phyloP scores from a whole-genome alignment of 2,113 vertebrate genomes.

The Eptatretus burgeri region DNA sequence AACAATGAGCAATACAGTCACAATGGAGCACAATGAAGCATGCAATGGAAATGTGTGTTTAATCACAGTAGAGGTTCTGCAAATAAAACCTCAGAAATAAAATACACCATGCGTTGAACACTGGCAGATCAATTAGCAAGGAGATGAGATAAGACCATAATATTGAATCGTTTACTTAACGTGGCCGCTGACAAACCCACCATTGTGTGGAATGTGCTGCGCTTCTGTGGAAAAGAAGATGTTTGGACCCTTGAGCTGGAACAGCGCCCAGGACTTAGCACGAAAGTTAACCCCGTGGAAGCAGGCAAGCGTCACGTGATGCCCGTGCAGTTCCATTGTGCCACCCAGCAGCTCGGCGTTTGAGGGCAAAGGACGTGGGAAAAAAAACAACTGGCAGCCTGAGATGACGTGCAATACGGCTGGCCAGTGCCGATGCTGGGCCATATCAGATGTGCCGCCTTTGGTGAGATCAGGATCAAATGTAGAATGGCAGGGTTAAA shows the following conservation, averaged over 20 bases:
- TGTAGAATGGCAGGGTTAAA: slow-evolving; percentile 26
- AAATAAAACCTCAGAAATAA: too few relatives aligned
- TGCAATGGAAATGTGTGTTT: too few relatives aligned
- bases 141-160: too few relatives aligned
- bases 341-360: slow-evolving; percentile 81
- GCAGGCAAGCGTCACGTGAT: slow-evolving; percentile 89
- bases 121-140: too few relatives aligned
- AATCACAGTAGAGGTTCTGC: too few relatives aligned
- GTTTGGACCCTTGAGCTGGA: slow-evolving; percentile 91
- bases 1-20: too few relatives aligned
- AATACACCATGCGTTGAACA: too few relatives aligned
- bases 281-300: slow-evolving; percentile 94
- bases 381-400: slow-evolving; percentile 87
- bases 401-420: slow-evolving; percentile 56
- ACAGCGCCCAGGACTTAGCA: slow-evolving; percentile 83
- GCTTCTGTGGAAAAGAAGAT: slow-evolving; percentile 98
- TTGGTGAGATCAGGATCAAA: too few relatives aligned
- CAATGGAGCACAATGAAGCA: too few relatives aligned
- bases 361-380: slow-evolving; percentile 68
- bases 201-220: slow-evolving; percentile 89
- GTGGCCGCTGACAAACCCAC: slow-evolving; percentile 17
- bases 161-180: too few relatives aligned
- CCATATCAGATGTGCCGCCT: slow-evolving; percentile 24
- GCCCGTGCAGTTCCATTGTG: slow-evolving; percentile 85
- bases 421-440: slow-evolving; percentile 92